Base-by-base conservation (phyloP, 2,888 invertebrate species). In the Endomychus coccineus region DNA sequence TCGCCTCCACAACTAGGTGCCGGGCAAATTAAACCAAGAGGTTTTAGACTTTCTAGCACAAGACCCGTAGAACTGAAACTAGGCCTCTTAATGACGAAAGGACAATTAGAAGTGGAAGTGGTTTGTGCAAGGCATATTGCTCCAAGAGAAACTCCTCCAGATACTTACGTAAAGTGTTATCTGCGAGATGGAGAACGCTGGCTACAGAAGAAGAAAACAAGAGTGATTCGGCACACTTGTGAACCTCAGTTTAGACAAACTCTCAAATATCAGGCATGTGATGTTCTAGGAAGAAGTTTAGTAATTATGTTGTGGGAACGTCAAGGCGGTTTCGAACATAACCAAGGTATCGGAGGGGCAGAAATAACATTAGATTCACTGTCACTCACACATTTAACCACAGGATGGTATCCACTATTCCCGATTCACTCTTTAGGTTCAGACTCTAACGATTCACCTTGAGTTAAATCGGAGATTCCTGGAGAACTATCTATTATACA, bases 81-180 rank as follows among this genome's bases (percentile, higher is more conserved):
- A 62, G 88, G 88, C 41, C 79, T 94, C 54, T 77, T 85, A 56
- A 84, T 92, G 74, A 81, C 87, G 58, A 92, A 92, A 69, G 91
- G 91, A 52, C 86, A 87, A 53, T 75, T 94, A 42, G 91, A 92
- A 64, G 84, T 94, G 14, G 91, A 92, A 71, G 76, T 86, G 16
- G 75, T 83, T 38, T 76, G 77, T 49, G 86, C 81, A 2, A 70
- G 78, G 48, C 80, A 78, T 50, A 78, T 86, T 43, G 72, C 76
- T 31, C 72, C 73, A 13, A 77, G 78, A 36, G 83, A 83, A 54
- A 79, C 80, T 33, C 78, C 80, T 49, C 73, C 80, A 60, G 92
- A 94, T 62, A 92, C 91, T 12, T 94, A 94, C 69, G 90, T 92
- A 34, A 92, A 94, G 68, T 92, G 90, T 48, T 92, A 91, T 62